Base-by-base conservation (phyloP, 2,888 invertebrate species). In the Epinotia bilunana region DNA sequence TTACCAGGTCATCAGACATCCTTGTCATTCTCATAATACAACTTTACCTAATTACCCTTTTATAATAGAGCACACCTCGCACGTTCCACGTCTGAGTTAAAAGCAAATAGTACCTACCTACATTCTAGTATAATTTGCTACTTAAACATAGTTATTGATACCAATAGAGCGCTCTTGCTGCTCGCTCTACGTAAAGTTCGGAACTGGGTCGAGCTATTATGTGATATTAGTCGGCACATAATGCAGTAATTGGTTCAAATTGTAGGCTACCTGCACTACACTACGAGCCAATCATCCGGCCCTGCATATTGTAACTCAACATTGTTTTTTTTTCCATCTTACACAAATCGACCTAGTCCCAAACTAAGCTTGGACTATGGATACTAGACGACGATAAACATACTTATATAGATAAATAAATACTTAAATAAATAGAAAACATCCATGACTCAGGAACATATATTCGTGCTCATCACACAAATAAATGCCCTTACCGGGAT, bases 171-270 rank as follows among this genome's bases (percentile, higher is more conserved):
- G 60, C 46, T 57, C 46, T 28, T 18, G 58, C 46, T 58, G 13
- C 28, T 58, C 13, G 58, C 58, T 69, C 69, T 69, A 60, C 23
- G 58, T 69, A 46, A 60, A 69, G 23, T 46, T 58, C 43, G 9
- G 28, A 64, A 74, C 69, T 74, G 61, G 74, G 74, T 58, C 74
- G 70, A 63, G 69, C 69, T 64, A 74, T 70, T 53, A 74, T 58
- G 70, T 63, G 74, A 53, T 46, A 58, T 58, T 70, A 74, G 74
- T 58, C 64, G 63, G 74, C 58, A 74, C 64, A 74, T 70, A 64
- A 58, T 74, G 74, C 69, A 53, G 74, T 64, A 74, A 74, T 74
- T 74, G 74, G 63, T 70, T 74, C 58, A 70, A 74, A 74, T 74
- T 64, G 74, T 58, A 74, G 58, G 58, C 74, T 63, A 74, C 74